Conservation (phyloP, 2,888 invertebrate species). For the Andrena bucephala region DNA sequence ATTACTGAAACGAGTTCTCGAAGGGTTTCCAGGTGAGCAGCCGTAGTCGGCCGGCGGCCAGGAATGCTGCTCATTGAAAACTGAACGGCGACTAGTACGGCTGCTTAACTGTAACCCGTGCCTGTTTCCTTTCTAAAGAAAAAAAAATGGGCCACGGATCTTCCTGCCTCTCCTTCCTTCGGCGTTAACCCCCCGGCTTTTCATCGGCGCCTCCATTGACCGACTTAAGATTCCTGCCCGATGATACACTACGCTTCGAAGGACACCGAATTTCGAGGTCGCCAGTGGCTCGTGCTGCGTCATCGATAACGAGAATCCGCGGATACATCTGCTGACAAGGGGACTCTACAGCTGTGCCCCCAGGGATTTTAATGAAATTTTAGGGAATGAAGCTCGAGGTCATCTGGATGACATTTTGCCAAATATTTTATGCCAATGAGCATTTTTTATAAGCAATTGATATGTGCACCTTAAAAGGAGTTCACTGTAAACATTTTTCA, state of each 20-base stretch:
- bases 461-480: too few species aligned
- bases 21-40: slow-evolving; percentile 64
- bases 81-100: slow-evolving; percentile 54
- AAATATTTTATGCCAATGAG: too few species aligned
- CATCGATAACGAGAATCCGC: neutral
- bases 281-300: neutral
- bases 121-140: slow-evolving; percentile 78
- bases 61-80: slow-evolving; percentile 71
- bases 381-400: too few species aligned
- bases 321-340: too few species aligned
- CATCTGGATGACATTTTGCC: too few species aligned
- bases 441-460: too few species aligned
- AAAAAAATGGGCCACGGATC: slow-evolving; percentile 77
- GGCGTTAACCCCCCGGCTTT: slow-evolving; percentile 17
- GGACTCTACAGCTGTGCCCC: too few species aligned
- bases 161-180: slow-evolving; percentile 53
- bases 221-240: slow-evolving; percentile 51
- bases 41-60: slow-evolving; percentile 51
- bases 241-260: slow-evolving; percentile 47
- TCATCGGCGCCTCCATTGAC: slow-evolving; percentile 23
- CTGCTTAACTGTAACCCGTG: slow-evolving; percentile 78
- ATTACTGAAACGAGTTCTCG: slow-evolving; percentile 59
- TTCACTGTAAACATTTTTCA: too few species aligned
- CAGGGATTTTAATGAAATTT: too few species aligned
- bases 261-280: slow-evolving; percentile 19